Evolutionary conservation across 2,888 invertebrate genomes (phyloP).

Genomic region (Octodonta nipae): DNA sequence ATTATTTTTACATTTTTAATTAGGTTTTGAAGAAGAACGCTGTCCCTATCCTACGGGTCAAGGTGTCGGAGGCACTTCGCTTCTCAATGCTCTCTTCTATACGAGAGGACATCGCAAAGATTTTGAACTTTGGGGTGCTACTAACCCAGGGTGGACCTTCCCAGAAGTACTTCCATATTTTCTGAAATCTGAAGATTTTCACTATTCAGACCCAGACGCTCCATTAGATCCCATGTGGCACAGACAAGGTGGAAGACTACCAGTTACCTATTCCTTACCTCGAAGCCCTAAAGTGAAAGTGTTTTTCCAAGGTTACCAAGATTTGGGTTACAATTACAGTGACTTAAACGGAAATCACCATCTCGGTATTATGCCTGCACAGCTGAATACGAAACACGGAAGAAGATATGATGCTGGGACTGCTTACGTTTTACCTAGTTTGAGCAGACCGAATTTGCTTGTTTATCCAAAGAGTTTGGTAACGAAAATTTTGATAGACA

Average conservation of each 20-base stretch:
- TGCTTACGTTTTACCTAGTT: slow-evolving; percentile 58
- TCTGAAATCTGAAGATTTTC: slow-evolving; percentile 19
- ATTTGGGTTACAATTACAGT: slow-evolving; percentile 51
- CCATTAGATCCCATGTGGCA: slow-evolving; percentile 11
- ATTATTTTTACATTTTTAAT: not conserved
- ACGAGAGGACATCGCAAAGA: slow-evolving; percentile 35
- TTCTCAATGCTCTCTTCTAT: slow-evolving; percentile 40
- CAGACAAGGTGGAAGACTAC: slow-evolving; percentile 8
- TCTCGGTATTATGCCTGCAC: slow-evolving; percentile 51
- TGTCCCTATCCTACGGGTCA: slow-evolving; percentile 36
- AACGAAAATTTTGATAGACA: slow-evolving; percentile 42
- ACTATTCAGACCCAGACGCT: slow-evolving; percentile 9
- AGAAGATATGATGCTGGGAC: slow-evolving; percentile 62
- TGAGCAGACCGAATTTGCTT: slow-evolving; percentile 49
- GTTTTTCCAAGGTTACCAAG: slow-evolving; percentile 22
- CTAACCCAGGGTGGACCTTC: slow-evolving; percentile 39
- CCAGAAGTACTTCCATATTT: slow-evolving; percentile 41
- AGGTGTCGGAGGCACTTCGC: slow-evolving; percentile 38
- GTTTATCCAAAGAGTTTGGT: slow-evolving; percentile 56
- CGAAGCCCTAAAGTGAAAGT: slow-evolving; percentile 10
- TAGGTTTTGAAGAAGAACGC: slow-evolving; percentile 20
- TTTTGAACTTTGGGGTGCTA: slow-evolving; percentile 36
- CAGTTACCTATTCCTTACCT: slow-evolving; percentile 12
- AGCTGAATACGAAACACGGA: slow-evolving; percentile 54
- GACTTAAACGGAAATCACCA: slow-evolving; percentile 54